Base-by-base conservation (phyloP, 2,797 vertebrate species). In the Choloepus didactylus region DNA sequence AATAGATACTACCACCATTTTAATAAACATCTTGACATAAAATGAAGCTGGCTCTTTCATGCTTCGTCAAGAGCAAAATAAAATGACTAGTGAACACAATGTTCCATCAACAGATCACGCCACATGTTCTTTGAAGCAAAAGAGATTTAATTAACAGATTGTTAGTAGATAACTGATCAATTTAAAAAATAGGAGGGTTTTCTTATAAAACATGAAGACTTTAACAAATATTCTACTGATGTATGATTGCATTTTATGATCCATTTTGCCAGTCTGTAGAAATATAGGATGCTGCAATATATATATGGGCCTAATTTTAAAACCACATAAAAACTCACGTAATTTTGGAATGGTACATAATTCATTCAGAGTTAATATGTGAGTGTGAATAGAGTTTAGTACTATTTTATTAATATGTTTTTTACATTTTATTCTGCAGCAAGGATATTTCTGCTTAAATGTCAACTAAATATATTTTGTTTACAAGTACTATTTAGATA, bases 71-170 rank as follows among this genome's bases (percentile, higher is more conserved):
- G 94, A 96, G 89, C 82, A 93, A 95, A 97, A n/a, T 44, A 25
- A 96, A 97, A 92, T 41, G 73, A 90, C 67, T 92, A 95, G 54
- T 64, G 91, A 94, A 96, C 76, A 86, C n/a, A 95, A 72, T 9
- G 75, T 82, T 95, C 95, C 77, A 77, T 29, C 44, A 73, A 86
- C 2, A 35, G 89, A 95, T 89, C 67, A 75, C 35, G 66, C 76
- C 59, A 77, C 59, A 1, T 66, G 76, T 90, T 96, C 93, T 95
- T 93, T 76, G 44, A 54, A 85, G 29, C 54, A 95, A 91, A 96
- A 93, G 35, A 76, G 1, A 2, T 79, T 93, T 97, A 97, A 98
- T 98, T 97, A 96, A 89, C 60, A 97, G 60, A 94, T 97, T 76
- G 19, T 97, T 96, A 95, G 88, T 2, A 95, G 64, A 89, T 73